phyloP scores from a whole-genome alignment of 2,797 vertebrate genomes.

The Eospalax fontanierii region DNA sequence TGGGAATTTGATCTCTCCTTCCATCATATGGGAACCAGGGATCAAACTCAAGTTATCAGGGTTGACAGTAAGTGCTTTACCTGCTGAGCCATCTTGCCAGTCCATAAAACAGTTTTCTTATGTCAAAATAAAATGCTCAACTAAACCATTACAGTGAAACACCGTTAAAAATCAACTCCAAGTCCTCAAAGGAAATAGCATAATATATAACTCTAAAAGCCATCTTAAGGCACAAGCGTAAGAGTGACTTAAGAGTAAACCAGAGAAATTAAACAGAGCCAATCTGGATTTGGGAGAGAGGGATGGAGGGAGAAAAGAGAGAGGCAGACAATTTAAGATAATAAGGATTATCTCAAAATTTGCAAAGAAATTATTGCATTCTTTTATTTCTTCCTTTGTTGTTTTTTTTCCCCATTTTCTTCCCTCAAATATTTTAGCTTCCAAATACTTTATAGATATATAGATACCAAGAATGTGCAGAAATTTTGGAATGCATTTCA shows the following conservation, averaged over 20 bases:
- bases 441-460: background rate
- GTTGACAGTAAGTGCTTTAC: no score
- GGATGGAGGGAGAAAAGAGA: background rate
- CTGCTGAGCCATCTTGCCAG: background rate
- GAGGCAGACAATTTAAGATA: background rate
- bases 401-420: background rate
- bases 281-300: background rate
- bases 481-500: background rate
- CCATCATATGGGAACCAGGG: background rate
- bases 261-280: background rate
- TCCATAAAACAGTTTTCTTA: background rate
- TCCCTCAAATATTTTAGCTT: background rate
- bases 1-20: background rate
- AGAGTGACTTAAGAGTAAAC: background rate
- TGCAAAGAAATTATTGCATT: background rate
- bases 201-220: background rate
- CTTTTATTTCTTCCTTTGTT: background rate
- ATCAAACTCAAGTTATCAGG: background rate
- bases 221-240: background rate
- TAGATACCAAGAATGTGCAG: background rate
- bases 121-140: background rate
- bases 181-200: background rate
- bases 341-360: background rate
- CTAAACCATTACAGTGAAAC: background rate
- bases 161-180: background rate